A percentile compares a stretch with the other conserved stretches of the same genome.
phyloP scores from a whole-genome alignment of 2,113 vertebrate genomes.

The Corythoichthys intestinalis region DNA sequence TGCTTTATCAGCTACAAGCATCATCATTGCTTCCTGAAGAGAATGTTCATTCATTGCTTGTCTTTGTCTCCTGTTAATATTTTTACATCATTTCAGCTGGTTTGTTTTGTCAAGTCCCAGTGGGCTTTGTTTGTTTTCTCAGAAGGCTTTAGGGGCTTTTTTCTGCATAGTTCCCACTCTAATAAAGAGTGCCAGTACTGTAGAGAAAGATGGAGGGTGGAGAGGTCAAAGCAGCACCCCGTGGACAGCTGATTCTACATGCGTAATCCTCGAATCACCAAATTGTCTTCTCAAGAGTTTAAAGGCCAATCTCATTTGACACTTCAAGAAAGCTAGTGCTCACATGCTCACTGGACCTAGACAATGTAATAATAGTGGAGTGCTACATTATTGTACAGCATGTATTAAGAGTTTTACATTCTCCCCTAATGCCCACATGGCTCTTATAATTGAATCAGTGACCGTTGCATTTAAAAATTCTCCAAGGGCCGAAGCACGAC shows the following conservation, averaged over 20 bases:
- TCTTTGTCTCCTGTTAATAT: slow-evolving; percentile 16
- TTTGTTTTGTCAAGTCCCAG: slow-evolving; percentile 26
- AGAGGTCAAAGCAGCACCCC: slow-evolving; percentile 5
- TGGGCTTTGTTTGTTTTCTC: slow-evolving; percentile 31
- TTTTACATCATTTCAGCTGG: slow-evolving; percentile 20
- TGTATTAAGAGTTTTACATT: background rate
- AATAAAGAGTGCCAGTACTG: slow-evolving; percentile 17
- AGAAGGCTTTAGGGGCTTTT: slow-evolving; percentile 17
- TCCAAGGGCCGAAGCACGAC: slow-evolving; percentile 28
- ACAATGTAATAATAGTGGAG: background rate
- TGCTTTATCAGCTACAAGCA: slow-evolving; percentile 36
- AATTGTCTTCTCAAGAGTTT: slow-evolving; percentile 11
- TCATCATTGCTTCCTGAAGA: slow-evolving; percentile 28
- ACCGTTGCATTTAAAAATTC: slow-evolving; percentile 37
- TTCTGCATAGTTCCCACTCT: slow-evolving; percentile 45
- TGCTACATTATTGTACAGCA: background rate
- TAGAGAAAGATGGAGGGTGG: slow-evolving; percentile 4
- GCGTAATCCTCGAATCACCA: slow-evolving; percentile 21
- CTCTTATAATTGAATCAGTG: slow-evolving; percentile 4
- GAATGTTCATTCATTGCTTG: slow-evolving; percentile 1
- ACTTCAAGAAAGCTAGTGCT: slow-evolving; percentile 5
- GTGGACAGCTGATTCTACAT: slow-evolving; percentile 19
- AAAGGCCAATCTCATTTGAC: slow-evolving; percentile 17
- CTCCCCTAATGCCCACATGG: background rate
- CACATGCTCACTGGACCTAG: slow-evolving; percentile 5